Evolutionary conservation across 1,140 invertebrate genomes (phyloP).

Genomic region (Pogonomyrmex barbatus): DNA sequence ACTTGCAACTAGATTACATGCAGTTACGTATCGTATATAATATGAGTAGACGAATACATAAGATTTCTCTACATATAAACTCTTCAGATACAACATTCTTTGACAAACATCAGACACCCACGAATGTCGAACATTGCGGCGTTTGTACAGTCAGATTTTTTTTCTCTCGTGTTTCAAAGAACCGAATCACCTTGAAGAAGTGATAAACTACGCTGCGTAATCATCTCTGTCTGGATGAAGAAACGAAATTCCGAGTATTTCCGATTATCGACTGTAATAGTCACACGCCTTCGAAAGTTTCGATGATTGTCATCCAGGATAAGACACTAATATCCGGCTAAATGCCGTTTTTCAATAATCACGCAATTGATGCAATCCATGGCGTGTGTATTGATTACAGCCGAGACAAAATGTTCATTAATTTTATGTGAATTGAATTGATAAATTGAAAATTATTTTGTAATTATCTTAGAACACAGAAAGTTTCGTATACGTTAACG

Average conservation of each 20-base stretch:
- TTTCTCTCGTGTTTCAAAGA: neutral
- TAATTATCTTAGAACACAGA: neutral
- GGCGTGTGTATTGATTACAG: neutral
- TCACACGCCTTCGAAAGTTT: conserved; percentile 3
- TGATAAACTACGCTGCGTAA: neutral
- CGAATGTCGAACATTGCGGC: neutral
- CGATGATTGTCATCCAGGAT: conserved; percentile 56
- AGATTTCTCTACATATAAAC: conserved; percentile 52
- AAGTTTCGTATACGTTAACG: neutral
- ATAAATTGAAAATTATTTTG: neutral
- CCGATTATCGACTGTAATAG: conserved; percentile 10
- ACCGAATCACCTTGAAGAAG: neutral
- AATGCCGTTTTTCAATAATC: conserved; percentile 5
- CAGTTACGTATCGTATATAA: conserved; percentile 37
- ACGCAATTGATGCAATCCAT: neutral
- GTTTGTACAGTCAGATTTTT: conserved; percentile 42
- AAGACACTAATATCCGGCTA: conserved; percentile 32
- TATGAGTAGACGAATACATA: conserved; percentile 47
- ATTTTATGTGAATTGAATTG: neutral
- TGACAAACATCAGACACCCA: conserved; percentile 30
- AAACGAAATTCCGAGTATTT: conserved; percentile 27
- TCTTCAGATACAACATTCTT: conserved; percentile 58
- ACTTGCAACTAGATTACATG: conserved; percentile 45
- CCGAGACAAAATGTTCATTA: neutral
- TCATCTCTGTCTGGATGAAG: conserved; percentile 22